Evolutionary conservation across 2,888 invertebrate genomes (phyloP), one percentile per base, ranked within the genome.

Genomic region (Neoaliturus tenellus): DNA sequence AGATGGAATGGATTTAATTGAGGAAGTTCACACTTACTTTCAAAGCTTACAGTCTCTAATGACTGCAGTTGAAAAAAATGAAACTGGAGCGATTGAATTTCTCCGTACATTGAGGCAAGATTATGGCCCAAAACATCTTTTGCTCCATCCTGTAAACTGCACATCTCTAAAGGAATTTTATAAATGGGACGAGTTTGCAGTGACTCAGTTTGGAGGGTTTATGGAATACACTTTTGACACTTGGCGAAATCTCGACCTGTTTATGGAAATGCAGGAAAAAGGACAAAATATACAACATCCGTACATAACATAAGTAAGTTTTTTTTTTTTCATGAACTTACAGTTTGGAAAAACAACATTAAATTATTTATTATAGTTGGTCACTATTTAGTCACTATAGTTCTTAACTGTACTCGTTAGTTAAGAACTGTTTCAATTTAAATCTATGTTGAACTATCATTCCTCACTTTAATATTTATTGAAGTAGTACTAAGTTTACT

Each of bases 261-360:
- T 25, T 23, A 41, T 75, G 41, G 75, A 75, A 75, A 75, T 75
- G 75, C 44, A n/a, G n/a, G 75, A 75, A 6, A 75, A 41, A 39
- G 39, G 39, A 17, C 8, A 12, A 44, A 75, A 75, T 44, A n/a
- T n/a, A n/a, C n/a, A n/a, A n/a, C n/a, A n/a, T n/a, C n/a, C n/a
- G n/a, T n/a, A n/a, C n/a, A n/a, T n/a, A n/a, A n/a, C n/a, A n/a
- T n/a, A n/a, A n/a, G n/a, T n/a, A n/a, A n/a, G n/a, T n/a, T n/a
- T n/a, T n/a, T n/a, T n/a, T n/a, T n/a, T n/a, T n/a, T n/a, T n/a
- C n/a, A n/a, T n/a, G n/a, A n/a, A n/a, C n/a, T n/a, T n/a, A n/a
- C n/a, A n/a, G n/a, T n/a, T n/a, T n/a, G n/a, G n/a, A n/a, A n/a
- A n/a, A n/a, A n/a, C n/a, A n/a, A n/a, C n/a, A n/a, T n/a, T n/a